Evolutionary conservation across 2,797 vertebrate genomes (phyloP), one percentile per base, ranked within the genome.

Genomic region (Mycteria americana): DNA sequence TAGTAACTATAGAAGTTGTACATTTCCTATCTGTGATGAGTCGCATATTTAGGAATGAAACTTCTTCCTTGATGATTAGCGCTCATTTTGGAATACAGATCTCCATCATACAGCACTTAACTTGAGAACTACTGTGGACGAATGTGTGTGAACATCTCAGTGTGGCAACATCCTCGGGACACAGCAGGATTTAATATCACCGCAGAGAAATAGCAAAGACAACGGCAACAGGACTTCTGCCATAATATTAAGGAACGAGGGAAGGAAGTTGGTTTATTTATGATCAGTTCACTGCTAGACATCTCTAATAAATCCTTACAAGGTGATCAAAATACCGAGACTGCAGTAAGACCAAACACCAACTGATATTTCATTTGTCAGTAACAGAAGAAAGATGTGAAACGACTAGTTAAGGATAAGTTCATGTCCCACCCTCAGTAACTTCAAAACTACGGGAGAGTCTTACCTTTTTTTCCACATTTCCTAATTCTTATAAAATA

Each of bases 41-140:
- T 7, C 4, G 30, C 31, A 43, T n/a, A 3, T 5, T 37, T 3
- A 45, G 81, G 39, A 79, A 35, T 11, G 24, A 65, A 69, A 46
- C 17, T 10, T 41, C 63, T 41, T 60, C 75, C 68, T 23, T 15
- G 67, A 13, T 11, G 35, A 69, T 22, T 4, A 16, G 27, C 18
- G 65, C 65, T 63, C 45, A 4, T 24, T 65, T 27, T 21, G 75
- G 46, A 79, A 54, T 10, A 4, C 21, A 46, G 30, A 57, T 41
- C 25, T 37, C 74, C 39, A 37, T 6, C 43, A 13, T 2, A 24
- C 30, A 46, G 72, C 75, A 67, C 50, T 12, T 43, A 37, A 2
- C 43, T 41, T 3, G 14, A 30, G 23, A 85, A 10, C 4, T 19
- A 59, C 10, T 9, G 16, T 1, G 6, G 18, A 33, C 1, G 0